Conservation (phyloP, 2,888 invertebrate genomes). For the Dinocampus coccinellae region DNA sequence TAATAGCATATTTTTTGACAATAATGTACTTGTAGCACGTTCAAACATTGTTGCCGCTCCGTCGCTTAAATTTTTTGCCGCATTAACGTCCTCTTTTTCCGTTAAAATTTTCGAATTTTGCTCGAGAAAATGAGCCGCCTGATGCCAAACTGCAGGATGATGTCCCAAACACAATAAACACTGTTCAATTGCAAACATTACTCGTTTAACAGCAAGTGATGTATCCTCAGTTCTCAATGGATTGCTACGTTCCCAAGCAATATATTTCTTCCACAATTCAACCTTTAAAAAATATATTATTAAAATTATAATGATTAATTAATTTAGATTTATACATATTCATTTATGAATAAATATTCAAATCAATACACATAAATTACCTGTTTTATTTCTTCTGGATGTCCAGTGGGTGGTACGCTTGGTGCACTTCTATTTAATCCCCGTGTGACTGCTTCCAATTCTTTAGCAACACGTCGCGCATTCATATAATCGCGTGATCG, state of each 20-base stretch:
- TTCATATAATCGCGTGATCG: slow-evolving; percentile 98
- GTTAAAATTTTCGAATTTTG: slow-evolving; percentile 92
- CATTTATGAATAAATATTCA: too few relatives aligned
- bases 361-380: too few relatives aligned
- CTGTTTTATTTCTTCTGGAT: slow-evolving; percentile 92
- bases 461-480: slow-evolving; percentile 94
- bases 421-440: slow-evolving; percentile 96
- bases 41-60: slow-evolving; percentile 97
- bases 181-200: slow-evolving; percentile 99
- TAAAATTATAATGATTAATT: too few relatives aligned
- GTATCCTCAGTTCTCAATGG: slow-evolving; percentile 97
- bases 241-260: slow-evolving; percentile 96
- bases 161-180: slow-evolving; percentile 95
- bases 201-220: slow-evolving; percentile 90
- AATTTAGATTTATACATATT: too few relatives aligned
- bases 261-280: slow-evolving; percentile 99
- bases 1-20: slow-evolving; percentile 91
- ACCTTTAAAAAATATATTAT: slow-evolving; percentile 81
- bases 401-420: slow-evolving; percentile 94
- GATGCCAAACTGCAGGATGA: slow-evolving; percentile 99
- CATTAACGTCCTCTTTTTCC: slow-evolving; percentile 96
- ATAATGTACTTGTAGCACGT: slow-evolving; percentile 88
- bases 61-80: slow-evolving; percentile 92
- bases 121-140: slow-evolving; percentile 97
- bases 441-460: slow-evolving; percentile 93